These are phyloP conservation scores for Gorsachius goisagi DNA, from an alignment of 2,113 vertebrate genomes.

Conservation along the genomic window DNA sequence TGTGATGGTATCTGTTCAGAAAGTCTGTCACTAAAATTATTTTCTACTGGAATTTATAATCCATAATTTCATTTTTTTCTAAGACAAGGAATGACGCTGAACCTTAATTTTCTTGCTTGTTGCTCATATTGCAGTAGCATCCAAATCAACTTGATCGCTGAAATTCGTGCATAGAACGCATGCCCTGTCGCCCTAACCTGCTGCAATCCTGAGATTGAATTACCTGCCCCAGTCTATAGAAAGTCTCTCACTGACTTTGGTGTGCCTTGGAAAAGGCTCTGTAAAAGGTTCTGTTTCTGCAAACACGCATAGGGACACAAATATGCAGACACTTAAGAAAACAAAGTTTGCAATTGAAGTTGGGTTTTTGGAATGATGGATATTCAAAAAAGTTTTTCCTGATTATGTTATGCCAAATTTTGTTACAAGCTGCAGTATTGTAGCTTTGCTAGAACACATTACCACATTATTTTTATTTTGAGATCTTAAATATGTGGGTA, in stretches of 20 bases:
- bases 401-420: not conserved
- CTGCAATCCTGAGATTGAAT: not conserved
- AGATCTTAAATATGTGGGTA: not conserved
- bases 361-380: not conserved
- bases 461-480: no score
- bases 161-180: not conserved
- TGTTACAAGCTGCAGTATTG: not conserved
- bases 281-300: not conserved
- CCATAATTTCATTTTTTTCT: not conserved
- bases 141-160: not conserved
- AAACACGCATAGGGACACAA: not conserved
- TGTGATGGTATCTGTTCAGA: not conserved
- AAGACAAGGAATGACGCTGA: not conserved
- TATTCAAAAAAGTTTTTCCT: not conserved
- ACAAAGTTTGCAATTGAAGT: not conserved
- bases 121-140: constrained; percentile 3
- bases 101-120: constrained; percentile 15
- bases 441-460: not conserved
- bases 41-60: not conserved
- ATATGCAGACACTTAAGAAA: not conserved
- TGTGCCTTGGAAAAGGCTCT: not conserved
- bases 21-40: not conserved
- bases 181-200: not conserved
- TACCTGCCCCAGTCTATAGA: not conserved
- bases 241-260: not conserved